Conservation (phyloP, 2,888 invertebrate genomes). For the Molanna angustata region DNA sequence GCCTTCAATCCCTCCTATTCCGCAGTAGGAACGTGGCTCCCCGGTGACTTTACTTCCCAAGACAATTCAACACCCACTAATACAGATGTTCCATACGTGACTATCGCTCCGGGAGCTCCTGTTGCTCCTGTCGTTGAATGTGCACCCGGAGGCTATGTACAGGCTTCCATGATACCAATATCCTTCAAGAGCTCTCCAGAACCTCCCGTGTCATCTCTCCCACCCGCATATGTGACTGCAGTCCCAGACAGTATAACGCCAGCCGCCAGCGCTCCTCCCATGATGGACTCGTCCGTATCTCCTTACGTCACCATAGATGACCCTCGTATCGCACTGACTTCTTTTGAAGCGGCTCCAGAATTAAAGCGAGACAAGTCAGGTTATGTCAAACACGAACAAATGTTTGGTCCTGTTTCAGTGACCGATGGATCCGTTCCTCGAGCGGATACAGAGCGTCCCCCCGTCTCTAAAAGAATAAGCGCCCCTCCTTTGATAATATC, state of each 20-base stretch:
- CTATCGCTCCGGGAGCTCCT: conserved; percentile 10
- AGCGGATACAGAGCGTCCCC: background rate
- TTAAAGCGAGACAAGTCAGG: conserved; percentile 3
- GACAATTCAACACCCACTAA: background rate
- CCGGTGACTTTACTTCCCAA: conserved; percentile 8
- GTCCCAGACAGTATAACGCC: conserved; percentile 6
- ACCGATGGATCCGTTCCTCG: background rate
- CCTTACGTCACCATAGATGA: conserved; percentile 25
- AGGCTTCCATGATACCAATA: conserved; percentile 4
- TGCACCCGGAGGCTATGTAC: conserved; percentile 14
- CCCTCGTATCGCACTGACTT: conserved; percentile 3
- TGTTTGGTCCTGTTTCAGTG: conserved; percentile 5
- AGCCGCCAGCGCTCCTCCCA: background rate
- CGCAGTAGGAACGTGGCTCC: conserved; percentile 13
- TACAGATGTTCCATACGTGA: conserved; percentile 22
- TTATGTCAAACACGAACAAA: conserved; percentile 19
- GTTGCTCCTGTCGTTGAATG: background rate
- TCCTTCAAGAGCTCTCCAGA: background rate
- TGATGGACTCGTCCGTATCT: background rate
- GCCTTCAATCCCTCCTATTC: conserved; percentile 14
- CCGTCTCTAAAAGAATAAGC: conserved; percentile 19
- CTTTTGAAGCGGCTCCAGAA: conserved; percentile 1
- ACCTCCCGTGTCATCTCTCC: conserved; percentile 7
- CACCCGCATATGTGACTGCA: conserved; percentile 21
- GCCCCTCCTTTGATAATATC: conserved; percentile 12